A percentile compares a stretch with the other conserved stretches of the same genome.
phyloP scores from a whole-genome alignment of 2,797 vertebrate species.

The Schizopygopsis pylzovi region DNA sequence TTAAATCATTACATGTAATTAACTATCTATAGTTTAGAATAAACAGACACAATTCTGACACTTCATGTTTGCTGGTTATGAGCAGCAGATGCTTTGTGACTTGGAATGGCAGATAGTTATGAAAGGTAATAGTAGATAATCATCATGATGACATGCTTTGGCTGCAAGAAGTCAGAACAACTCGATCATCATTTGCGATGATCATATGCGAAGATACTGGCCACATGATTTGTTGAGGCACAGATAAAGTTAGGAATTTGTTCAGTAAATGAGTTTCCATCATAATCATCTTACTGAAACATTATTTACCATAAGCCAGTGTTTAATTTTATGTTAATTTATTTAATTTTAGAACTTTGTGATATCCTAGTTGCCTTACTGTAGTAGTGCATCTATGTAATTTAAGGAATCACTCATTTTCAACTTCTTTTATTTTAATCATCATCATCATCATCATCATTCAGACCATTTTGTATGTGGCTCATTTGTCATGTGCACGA shows the following conservation, averaged over 20 bases:
- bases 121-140: neutral
- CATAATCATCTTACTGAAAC: neutral
- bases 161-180: neutral
- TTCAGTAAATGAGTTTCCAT: neutral
- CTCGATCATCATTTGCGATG: neutral
- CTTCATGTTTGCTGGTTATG: neutral
- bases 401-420: neutral
- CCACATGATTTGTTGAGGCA: neutral
- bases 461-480: neutral
- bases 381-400: neutral
- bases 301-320: neutral
- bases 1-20: neutral
- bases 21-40: neutral
- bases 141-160: neutral
- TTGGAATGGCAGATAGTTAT: neutral
- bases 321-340: neutral
- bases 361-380: neutral
- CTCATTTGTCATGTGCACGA: constrained; percentile 33
- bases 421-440: neutral
- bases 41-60: neutral
- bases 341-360: neutral
- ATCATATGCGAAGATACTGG: neutral
- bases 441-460: neutral
- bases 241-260: neutral
- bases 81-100: neutral